Evolutionary conservation across 1,140 invertebrate species (phyloP).

Genomic region (Cyclargus thomasi): DNA sequence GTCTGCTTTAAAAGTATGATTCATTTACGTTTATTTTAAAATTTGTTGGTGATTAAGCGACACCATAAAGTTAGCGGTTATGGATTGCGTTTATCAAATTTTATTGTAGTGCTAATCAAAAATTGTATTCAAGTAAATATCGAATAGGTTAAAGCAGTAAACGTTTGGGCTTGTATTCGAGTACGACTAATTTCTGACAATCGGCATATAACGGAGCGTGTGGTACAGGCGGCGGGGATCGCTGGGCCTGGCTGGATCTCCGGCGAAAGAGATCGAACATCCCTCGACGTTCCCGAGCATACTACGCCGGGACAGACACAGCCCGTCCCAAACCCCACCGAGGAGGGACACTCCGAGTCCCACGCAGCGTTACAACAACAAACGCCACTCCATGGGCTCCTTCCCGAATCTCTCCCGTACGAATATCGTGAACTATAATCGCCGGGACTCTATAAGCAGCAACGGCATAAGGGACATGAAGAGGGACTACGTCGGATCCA

Average conservation of each 20-base stretch:
- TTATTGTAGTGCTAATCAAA: too few relatives aligned
- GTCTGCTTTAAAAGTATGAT: too few relatives aligned
- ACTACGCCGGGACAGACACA: conserved; percentile 76
- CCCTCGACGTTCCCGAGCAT: conserved; percentile 81
- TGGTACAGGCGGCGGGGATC: conserved; percentile 76
- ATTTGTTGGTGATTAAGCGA: too few relatives aligned
- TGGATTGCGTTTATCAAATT: too few relatives aligned
- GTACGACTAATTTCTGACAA: background rate
- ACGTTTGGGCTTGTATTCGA: background rate
- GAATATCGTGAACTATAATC: conserved; percentile 57
- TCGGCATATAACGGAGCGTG: conserved; percentile 31
- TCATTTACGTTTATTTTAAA: too few relatives aligned
- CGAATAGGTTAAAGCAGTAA: background rate
- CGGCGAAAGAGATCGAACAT: conserved; percentile 78
- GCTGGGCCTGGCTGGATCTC: conserved; percentile 73
- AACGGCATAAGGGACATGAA: conserved; percentile 65
- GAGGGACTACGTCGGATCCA: conserved; percentile 66
- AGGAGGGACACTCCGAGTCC: conserved; percentile 71
- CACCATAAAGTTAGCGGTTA: too few relatives aligned
- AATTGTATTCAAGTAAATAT: background rate
- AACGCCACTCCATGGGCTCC: conserved; percentile 68
- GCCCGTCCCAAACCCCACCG: conserved; percentile 76
- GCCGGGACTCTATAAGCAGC: conserved; percentile 48
- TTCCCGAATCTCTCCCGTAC: conserved; percentile 54
- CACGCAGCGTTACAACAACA: conserved; percentile 63